phyloP scores from a whole-genome alignment of 2,888 invertebrate species.

The Chrysopilus asiliformis region DNA sequence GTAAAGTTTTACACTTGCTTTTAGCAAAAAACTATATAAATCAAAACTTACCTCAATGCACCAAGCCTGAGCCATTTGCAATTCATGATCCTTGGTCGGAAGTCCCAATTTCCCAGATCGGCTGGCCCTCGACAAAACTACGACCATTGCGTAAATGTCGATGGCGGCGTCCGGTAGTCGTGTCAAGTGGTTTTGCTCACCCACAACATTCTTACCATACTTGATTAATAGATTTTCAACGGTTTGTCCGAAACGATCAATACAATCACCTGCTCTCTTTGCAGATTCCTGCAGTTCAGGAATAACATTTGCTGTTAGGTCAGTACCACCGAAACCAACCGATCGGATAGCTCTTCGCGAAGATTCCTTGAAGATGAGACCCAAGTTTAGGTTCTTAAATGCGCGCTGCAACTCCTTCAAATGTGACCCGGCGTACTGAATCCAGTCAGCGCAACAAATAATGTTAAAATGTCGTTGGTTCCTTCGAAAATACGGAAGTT shows the following conservation, averaged over 20 bases:
- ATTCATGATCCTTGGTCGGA: slow-evolving; percentile 60
- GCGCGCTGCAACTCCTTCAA: slow-evolving; percentile 86
- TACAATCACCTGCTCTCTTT: slow-evolving; percentile 43
- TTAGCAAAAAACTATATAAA: no score
- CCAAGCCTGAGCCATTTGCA: slow-evolving; percentile 65
- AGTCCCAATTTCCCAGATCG: slow-evolving; percentile 50
- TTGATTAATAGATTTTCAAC: slow-evolving; percentile 70
- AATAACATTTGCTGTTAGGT: slow-evolving; percentile 55
- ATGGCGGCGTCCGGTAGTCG: slow-evolving; percentile 79
- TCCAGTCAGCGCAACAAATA: slow-evolving; percentile 94
- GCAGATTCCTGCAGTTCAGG: slow-evolving; percentile 55
- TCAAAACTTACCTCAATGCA: slow-evolving; percentile 58
- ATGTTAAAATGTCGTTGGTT: slow-evolving; percentile 90
- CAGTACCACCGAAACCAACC: slow-evolving; percentile 58
- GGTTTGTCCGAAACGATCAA: slow-evolving; percentile 36
- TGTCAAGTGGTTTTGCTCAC: slow-evolving; percentile 83
- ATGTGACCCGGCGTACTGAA: slow-evolving; percentile 88
- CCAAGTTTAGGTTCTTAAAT: slow-evolving; percentile 84
- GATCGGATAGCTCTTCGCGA: slow-evolving; percentile 66
- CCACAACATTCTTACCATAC: slow-evolving; percentile 69
- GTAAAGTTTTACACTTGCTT: no score
- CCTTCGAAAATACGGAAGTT: slow-evolving; percentile 99
- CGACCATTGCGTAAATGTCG: slow-evolving; percentile 76
- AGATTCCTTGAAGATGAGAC: slow-evolving; percentile 79
- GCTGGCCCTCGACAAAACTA: slow-evolving; percentile 70